Evolutionary conservation across 2,888 invertebrate genomes (phyloP).

Genomic region (Synergus umbraculus): DNA sequence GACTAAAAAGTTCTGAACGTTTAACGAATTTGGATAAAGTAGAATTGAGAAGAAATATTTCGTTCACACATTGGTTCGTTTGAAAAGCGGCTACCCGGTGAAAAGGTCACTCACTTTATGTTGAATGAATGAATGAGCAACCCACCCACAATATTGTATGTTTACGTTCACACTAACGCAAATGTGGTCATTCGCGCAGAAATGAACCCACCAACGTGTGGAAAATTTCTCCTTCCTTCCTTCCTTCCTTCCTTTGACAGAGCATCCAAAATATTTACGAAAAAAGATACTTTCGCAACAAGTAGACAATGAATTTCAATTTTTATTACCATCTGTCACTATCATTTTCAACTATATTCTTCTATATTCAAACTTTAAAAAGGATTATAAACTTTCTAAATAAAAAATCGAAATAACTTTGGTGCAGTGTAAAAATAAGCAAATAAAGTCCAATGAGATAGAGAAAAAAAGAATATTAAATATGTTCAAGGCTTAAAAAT

Average conservation of each 20-base stretch:
- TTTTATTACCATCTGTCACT: not conserved
- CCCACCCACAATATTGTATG: not conserved
- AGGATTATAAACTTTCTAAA: not conserved
- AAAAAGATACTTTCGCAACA: not conserved
- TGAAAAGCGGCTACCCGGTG: constrained; percentile 1
- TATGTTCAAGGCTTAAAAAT: too few relatives aligned
- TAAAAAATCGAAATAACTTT: not conserved
- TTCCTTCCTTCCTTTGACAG: not conserved
- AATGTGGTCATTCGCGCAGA: not conserved
- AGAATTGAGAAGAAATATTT: too few relatives aligned
- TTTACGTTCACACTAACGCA: constrained; percentile 10
- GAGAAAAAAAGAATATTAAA: too few relatives aligned
- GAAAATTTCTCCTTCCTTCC: not conserved
- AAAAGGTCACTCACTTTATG: not conserved
- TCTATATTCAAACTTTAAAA: not conserved
- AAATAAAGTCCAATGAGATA: too few relatives aligned
- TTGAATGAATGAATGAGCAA: constrained; percentile 7
- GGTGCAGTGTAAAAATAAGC: not conserved
- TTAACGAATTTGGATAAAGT: too few relatives aligned
- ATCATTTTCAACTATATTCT: not conserved
- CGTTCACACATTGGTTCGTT: not conserved
- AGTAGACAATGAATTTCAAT: not conserved
- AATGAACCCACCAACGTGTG: not conserved
- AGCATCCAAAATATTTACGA: not conserved
- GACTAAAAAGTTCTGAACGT: too few relatives aligned